Evolutionary conservation across 2,113 vertebrate genomes (phyloP), one percentile per base, ranked within the genome.

Genomic region (Rissa tridactyla): DNA sequence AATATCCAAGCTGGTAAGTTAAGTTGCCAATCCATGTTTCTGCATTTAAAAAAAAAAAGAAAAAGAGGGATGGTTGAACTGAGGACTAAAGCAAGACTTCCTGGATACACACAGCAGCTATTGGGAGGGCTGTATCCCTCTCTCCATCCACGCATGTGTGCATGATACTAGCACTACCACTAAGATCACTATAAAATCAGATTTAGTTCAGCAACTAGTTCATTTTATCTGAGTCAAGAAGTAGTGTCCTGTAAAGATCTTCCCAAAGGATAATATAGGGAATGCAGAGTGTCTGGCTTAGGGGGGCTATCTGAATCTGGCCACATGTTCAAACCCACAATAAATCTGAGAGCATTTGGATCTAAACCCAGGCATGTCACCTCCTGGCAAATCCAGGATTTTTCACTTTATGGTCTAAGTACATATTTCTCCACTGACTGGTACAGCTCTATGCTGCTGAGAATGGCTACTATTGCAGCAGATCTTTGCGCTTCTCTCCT

Each of bases 1-100:
- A 23, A 76, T n/a, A 77, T 97, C 60, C 86, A 81, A 60, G 19
- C 40, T 42, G 86, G 95, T 96, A 78, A 97, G 94, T 96, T 65
- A 62, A 58, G 8, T 38, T 78, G 11, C 2, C 11, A 52, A 55
- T 79, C 22, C 21, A 38, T 54, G 29, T 38, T 85, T 80, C 60
- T 87, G 19, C 15, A 81, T 69, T 47, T 23, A 17, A 32, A 55
- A 40, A 27, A 20, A 20, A 30, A 61, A 20, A 20, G 27, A 61
- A 20, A 16, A 25, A 42, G 22, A 55, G 4, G 6, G 4, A 36
- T 26, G 36, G 4, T 5, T 76, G n/a, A 85, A 51, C 27, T 46
- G 76, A 34, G 46, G 32, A 55, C 47, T 17, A 58, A 81, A 26
- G 21, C 27, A 81, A 80, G 60, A 12, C 23, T 60, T 88, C 6